Base-by-base conservation (phyloP, 2,113 vertebrate species). In the Lonchura striata region DNA sequence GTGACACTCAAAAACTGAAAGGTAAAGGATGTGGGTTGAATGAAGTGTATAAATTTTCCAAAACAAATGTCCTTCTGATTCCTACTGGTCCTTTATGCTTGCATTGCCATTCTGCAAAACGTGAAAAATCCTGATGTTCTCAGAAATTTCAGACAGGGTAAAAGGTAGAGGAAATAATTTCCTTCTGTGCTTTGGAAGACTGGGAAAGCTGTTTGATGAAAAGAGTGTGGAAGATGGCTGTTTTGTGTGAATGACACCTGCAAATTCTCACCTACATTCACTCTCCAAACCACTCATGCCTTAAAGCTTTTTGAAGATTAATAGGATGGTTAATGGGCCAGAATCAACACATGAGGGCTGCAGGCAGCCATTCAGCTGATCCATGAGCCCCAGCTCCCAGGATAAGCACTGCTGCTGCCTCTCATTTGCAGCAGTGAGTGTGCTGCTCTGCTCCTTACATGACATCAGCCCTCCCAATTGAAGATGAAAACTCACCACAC, bases 221-320 rank as follows among this genome's bases (percentile, higher is more conserved):
- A 93, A 74, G n/a, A 50, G 35, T 4, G 2, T 37, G 50, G 70
- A 90, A 79, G 82, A 94, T 80, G 79, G 76, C 82, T 96, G 68
- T 52, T 64, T 53, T 88, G 57, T 79, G 72, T 86, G 92, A 96
- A 83, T 68, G 88, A 94, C 93, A 90, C 88, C 93, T 94, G 94
- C 85, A 93, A 94, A 90, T 96, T 94, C 94, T 96, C 96, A 94
- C 82, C 72, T 93, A 83, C 61, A 30, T 59, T 90, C 75, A 56
- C 56, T 81, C 64, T 68, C 63, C 64, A 47, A 90, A 92, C 64
- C 85, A 83, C 71, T 93, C 24, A 1, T 46, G 49, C 59, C 59
- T 91, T 86, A 83, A 88, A 96, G 72, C 50, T 95, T 96, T 91
- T 78, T 94, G 82, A 96, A 95, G 93, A 96, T 92, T 90, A 96